Base-by-base conservation (phyloP, 2,888 invertebrate genomes). In the Pediacus dermestoides region DNA sequence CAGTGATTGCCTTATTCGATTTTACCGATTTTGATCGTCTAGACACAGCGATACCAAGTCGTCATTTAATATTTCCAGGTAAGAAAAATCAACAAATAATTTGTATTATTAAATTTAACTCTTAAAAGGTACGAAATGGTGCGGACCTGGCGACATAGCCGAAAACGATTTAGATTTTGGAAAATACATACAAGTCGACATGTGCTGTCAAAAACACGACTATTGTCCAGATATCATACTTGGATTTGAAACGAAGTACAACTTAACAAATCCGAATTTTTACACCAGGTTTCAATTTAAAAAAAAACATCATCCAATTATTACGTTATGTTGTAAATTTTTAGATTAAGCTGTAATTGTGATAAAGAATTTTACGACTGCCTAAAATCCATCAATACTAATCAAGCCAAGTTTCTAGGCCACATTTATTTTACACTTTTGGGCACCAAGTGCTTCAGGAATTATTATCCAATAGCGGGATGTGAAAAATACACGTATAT, bases 101-200 rank as follows among this genome's bases (percentile, higher is more conserved):
- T n/a, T n/a, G n/a, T n/a, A n/a, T n/a, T n/a, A n/a, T n/a, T n/a
- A n/a, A n/a, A n/a, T n/a, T n/a, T n/a, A n/a, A n/a, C n/a, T n/a
- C n/a, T n/a, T n/a, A n/a, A n/a, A n/a, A 80, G 85, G 85, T 6
- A 85, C 85, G 0, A 74, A 79, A 6, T 87, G 85, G 85, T 87
- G 86, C 53, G 86, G 86, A 0, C 75, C 75, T 33, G 85, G 85
- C 0, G 77, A 78, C 50, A 70, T 73, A 1, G 80, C 83, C 0
- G 67, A 71, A 7, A 71, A 72, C 2, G 67, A 73, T 10, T 67
- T 74, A 1, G 79, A 82, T 48, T 63, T 85, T n/a, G 85, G 85
- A 1, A 57, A 74, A n/a, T 81, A 81, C 63, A 71, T 73, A 52
- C 71, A 72, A 49, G 78, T 82, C 1, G 86, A 86, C 64, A 72